phyloP scores from a whole-genome alignment of 1,140 invertebrate species.

The Bombus superbus region DNA sequence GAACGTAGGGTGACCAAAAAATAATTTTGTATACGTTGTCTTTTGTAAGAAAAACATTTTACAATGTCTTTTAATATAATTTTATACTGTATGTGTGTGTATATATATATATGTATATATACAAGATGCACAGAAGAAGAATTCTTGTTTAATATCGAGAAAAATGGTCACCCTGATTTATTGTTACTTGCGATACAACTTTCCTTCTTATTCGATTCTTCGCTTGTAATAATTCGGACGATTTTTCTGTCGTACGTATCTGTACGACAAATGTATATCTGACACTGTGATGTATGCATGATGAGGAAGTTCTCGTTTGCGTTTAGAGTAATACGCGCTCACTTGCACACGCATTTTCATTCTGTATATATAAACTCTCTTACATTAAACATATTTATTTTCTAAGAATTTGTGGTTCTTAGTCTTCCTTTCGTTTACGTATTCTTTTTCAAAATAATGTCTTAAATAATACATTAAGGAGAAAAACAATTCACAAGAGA shows the following conservation, averaged over 20 bases:
- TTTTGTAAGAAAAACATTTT: neutral
- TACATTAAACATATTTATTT: conserved; percentile 75
- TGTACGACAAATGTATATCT: neutral
- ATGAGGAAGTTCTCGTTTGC: neutral
- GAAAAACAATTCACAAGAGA: neutral
- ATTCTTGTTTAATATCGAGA: neutral
- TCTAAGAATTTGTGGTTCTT: conserved; percentile 55
- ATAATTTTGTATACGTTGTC: neutral
- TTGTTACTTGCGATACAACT: neutral
- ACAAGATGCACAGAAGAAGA: neutral
- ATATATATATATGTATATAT: neutral
- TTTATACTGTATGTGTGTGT: neutral
- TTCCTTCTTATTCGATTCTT: neutral
- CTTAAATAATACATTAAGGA: neutral
- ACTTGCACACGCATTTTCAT: conserved; percentile 38
- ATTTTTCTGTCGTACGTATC: neutral
- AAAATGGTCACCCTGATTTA: conserved; percentile 26
- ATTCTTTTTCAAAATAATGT: neutral
- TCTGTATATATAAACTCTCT: conserved; percentile 61
- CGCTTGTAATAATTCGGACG: neutral
- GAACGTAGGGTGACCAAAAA: conserved; percentile 7
- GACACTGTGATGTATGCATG: conserved; percentile 14
- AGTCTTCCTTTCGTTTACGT: neutral
- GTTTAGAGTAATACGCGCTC: conserved; percentile 32
- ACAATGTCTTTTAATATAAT: neutral